These are phyloP conservation scores for Felis catus DNA, from an alignment of 2,113 vertebrate species.

Conservation along the genomic window F.catus_Fca126_mat1.0 CM031413.1:156523001-156523500, in stretches of 20 bases:
- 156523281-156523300: background rate
- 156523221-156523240: background rate
- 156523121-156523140: background rate
- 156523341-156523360: background rate
- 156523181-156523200: rapidly evolving
- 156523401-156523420: background rate
- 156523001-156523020: background rate
- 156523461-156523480: background rate
- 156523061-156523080: background rate
- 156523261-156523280: background rate
- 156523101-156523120: background rate
- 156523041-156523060: background rate
- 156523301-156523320: background rate
- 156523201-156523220: background rate
- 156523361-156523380: background rate
- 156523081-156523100: background rate
- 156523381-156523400: background rate
- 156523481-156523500: background rate
- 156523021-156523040: conserved; percentile 59
- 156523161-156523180: background rate
- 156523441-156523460: background rate
- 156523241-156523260: background rate
- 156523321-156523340: background rate
- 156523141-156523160: background rate
- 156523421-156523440: background rate